Base-by-base conservation (phyloP, 2,888 invertebrate species). In the Caenorhabditis doughertyi region DNA sequence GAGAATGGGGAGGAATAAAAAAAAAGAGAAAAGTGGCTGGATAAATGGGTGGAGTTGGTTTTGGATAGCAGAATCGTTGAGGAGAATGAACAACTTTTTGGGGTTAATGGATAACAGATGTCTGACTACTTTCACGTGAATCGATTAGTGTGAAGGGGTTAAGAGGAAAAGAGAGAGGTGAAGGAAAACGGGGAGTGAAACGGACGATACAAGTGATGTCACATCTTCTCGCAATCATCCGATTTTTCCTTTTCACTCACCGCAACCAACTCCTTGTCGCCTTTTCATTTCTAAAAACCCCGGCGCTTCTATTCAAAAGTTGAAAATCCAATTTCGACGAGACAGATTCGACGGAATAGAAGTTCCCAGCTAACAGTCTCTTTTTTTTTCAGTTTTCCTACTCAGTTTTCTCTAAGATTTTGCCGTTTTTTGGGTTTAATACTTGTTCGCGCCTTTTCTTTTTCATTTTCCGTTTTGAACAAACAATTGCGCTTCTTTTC, bases 21-120 rank as follows among this genome's bases (percentile, higher is more conserved):
- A 65, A 21, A 35, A 32, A 25, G 3, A 13, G 27, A 42, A 42
- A 39, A 71, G n/a, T 27, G 56, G 23, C 11, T 56, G 29, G 62
- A 53, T 49, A 23, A 67, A 65, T 65, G 47, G 62, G 49, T 23
- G 13, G 60, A 49, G 65, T 16, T 42, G 42, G 42, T 32, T 23
- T 53, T 11, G 58, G 27, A 70, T 39, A 51, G 56, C 56, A 23
- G 44, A 39, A 44, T n/a, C 39, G 21, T n/a, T n/a, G n/a, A 21
- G 27, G n/a, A 21, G 18, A 65, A 42, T 25, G 65, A 35, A 35
- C 64, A 73, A 44, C 42, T 65, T 65, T 39, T 76, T 67, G 67
- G 76, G 67, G 76, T 76, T 76, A 76, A 77, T 77, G 77, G 77
- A 77, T 77, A 77, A 77, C 77, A 77, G 68, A 77, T 77, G 77